A percentile compares a stretch with the other conserved stretches of the same genome.
Conservation (phyloP, 2,113 vertebrate species). For the Ictalurus punctatus region DNA sequence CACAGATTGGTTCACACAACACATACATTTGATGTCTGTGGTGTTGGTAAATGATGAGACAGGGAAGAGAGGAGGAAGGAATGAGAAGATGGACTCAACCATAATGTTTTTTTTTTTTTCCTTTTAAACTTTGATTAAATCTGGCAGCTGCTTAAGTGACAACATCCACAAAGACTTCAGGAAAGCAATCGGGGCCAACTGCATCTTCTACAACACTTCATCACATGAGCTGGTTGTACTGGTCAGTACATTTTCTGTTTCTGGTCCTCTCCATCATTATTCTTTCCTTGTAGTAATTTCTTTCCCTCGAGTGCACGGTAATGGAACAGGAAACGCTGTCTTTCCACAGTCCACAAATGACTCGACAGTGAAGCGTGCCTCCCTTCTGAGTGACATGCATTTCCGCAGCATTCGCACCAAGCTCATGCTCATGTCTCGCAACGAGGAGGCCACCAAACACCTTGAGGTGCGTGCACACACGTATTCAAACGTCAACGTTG, state of each 20-base stretch:
- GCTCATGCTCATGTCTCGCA: conserved; percentile 86
- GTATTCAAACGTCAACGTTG: background rate
- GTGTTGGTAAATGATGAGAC: background rate
- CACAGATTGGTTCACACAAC: background rate
- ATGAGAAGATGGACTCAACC: background rate
- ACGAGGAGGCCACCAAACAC: conserved; percentile 90
- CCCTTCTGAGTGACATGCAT: conserved; percentile 89
- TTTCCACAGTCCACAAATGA: conserved; percentile 84
- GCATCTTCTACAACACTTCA: conserved; percentile 82
- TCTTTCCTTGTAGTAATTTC: background rate
- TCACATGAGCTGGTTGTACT: conserved; percentile 83
- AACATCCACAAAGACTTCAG: conserved; percentile 91
- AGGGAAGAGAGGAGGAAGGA: background rate
- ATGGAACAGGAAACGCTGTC: background rate
- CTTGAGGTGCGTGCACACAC: conserved; percentile 74
- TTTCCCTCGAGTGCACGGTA: background rate
- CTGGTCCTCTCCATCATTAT: background rate
- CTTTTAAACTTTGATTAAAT: background rate
- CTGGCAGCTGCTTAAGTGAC: conserved; percentile 82
- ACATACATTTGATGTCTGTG: background rate
- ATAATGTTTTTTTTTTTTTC: too few relatives aligned
- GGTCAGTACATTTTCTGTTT: conserved; percentile 70
- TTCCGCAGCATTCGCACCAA: conserved; percentile 91
- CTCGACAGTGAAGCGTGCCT: conserved; percentile 83
- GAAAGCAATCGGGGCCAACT: conserved; percentile 88